A percentile compares a stretch with the other conserved stretches of the same genome.
phyloP scores from a whole-genome alignment of 2,888 invertebrate species.

The Shargacucullia verbasci region DNA sequence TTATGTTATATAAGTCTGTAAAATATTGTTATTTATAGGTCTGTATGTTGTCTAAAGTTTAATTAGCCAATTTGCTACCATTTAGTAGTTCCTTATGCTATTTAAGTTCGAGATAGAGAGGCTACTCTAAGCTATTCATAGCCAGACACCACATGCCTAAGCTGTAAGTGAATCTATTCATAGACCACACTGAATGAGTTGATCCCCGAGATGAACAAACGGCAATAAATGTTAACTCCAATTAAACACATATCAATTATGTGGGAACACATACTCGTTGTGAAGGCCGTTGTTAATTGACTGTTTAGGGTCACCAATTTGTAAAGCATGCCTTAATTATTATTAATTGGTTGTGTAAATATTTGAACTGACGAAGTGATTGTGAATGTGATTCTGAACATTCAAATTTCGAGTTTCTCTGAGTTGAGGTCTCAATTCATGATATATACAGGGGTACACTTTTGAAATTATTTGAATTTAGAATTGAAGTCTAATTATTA shows the following conservation, averaged over 20 bases:
- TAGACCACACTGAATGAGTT: slow-evolving; percentile 40
- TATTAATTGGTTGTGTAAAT: slow-evolving; percentile 32
- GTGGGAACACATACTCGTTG: slow-evolving; percentile 36
- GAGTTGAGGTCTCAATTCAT: no score
- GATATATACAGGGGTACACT: no score
- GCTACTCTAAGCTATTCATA: slow-evolving; percentile 39
- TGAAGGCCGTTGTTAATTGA: slow-evolving; percentile 51
- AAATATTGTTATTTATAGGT: no score
- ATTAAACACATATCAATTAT: slow-evolving; percentile 62
- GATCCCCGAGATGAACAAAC: slow-evolving; percentile 40
- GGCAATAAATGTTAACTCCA: slow-evolving; percentile 44
- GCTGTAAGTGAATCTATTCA: slow-evolving; percentile 47
- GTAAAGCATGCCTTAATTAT: slow-evolving; percentile 18
- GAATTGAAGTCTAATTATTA: no score
- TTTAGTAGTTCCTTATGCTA: neutral
- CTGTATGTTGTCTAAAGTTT: no score
- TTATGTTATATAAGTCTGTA: no score
- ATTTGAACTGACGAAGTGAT: slow-evolving; percentile 24
- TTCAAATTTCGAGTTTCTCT: no score
- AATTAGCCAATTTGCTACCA: neutral
- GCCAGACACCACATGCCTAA: slow-evolving; percentile 39
- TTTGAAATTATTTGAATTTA: no score
- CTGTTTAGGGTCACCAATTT: slow-evolving; percentile 41
- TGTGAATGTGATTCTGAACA: neutral
- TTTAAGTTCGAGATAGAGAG: slow-evolving; percentile 26